Conservation (phyloP, 23 tunicate genomes). For the Oikopleura vanhoeffeni region DNA sequence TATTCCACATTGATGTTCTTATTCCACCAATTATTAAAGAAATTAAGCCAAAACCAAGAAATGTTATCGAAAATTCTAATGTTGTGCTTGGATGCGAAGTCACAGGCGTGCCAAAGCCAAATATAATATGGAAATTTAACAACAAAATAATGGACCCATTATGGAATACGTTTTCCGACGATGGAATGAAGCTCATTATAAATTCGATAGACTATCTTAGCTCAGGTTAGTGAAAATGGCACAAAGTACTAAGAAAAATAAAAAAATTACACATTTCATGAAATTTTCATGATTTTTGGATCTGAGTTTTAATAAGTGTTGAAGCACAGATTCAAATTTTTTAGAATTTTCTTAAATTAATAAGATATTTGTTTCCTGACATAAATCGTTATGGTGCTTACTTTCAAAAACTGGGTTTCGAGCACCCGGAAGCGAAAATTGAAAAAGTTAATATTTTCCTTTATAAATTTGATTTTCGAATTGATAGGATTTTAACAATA, state of each 20-base stretch:
- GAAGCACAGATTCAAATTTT: background rate
- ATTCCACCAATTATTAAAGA: background rate
- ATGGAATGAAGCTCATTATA: background rate
- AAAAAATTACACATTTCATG: too few relatives aligned
- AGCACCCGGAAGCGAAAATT: too few relatives aligned
- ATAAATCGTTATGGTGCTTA: too few relatives aligned
- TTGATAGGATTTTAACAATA: too few relatives aligned
- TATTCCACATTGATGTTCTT: background rate
- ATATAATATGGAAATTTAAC: slow-evolving; percentile 31
- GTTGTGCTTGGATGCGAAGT: slow-evolving; percentile 22
- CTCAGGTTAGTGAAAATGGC: too few relatives aligned
- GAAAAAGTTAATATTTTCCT: too few relatives aligned
- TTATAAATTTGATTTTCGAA: too few relatives aligned
- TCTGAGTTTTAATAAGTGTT: too few relatives aligned
- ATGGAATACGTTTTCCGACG: background rate
- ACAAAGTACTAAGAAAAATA: too few relatives aligned
- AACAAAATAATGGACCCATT: background rate
- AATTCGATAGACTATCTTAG: background rate
- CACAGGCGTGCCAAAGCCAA: slow-evolving; percentile 51
- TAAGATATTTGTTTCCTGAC: too few relatives aligned
- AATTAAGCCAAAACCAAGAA: background rate
- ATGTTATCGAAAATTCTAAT: background rate
- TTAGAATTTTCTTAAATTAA: background rate
- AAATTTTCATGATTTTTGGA: too few relatives aligned
- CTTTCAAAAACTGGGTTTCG: background rate